Conservation (phyloP, 1,140 invertebrate genomes). For the Pogonus chalceus region DNA sequence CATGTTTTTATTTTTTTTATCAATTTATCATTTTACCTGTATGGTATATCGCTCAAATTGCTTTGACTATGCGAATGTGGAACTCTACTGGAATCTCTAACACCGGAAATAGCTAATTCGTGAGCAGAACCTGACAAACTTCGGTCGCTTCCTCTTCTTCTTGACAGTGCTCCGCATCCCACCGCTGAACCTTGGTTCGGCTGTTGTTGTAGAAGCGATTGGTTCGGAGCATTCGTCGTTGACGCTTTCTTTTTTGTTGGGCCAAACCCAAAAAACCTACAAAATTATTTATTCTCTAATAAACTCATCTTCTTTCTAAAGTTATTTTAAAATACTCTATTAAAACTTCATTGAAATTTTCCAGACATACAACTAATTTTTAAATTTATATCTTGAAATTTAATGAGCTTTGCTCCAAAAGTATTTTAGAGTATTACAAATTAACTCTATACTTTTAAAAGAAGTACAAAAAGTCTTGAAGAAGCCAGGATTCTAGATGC, state of each 20-base stretch:
- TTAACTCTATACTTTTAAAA: too few relatives aligned
- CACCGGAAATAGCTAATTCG: slow-evolving; percentile 60
- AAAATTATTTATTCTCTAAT: slow-evolving; percentile 18
- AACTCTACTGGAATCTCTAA: slow-evolving; percentile 49
- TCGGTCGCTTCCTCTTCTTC: slow-evolving; percentile 66
- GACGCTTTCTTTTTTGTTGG: slow-evolving; percentile 74
- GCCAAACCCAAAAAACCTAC: slow-evolving; percentile 80
- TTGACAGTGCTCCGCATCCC: slow-evolving; percentile 36
- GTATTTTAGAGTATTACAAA: too few relatives aligned
- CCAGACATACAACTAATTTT: too few relatives aligned
- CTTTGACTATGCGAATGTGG: slow-evolving; percentile 70
- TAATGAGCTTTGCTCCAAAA: too few relatives aligned
- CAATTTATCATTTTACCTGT: slow-evolving; percentile 45
- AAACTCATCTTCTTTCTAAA: background rate
- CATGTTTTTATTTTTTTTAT: background rate
- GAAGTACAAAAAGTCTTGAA: background rate
- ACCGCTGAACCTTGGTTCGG: slow-evolving; percentile 20
- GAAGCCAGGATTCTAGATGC: background rate
- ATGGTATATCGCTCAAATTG: slow-evolving; percentile 67
- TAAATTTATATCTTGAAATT: too few relatives aligned
- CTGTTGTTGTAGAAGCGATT: slow-evolving; percentile 35
- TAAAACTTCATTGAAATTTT: too few relatives aligned
- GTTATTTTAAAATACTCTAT: background rate
- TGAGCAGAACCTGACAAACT: slow-evolving; percentile 72
- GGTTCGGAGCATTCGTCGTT: slow-evolving; percentile 45